Conservation (phyloP, 2,113 vertebrate species). For the Etheostoma spectabile region DNA sequence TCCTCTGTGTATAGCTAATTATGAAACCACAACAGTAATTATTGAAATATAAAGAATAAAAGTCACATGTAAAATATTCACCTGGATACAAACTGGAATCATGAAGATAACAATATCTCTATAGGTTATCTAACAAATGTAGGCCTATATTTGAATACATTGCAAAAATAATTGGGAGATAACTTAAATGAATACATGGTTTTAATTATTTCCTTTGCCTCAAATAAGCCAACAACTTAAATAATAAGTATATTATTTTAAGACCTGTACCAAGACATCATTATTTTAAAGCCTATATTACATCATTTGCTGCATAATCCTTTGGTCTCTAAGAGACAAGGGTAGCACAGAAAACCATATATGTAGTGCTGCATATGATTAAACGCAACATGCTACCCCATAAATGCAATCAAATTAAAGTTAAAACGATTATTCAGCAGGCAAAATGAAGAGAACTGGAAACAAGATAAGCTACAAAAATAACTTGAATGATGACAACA, state of each 20-base stretch:
- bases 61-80: background rate
- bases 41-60: constrained; percentile 5
- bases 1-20: no score
- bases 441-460: background rate
- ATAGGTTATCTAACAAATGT: background rate
- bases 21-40: background rate
- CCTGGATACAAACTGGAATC: background rate
- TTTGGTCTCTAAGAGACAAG: background rate
- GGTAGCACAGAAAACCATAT: background rate
- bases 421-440: no score
- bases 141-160: background rate
- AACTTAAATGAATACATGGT: no score
- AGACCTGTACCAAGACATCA: background rate
- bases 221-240: background rate
- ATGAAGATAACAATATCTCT: background rate
- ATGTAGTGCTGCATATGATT: background rate
- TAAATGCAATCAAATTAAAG: background rate
- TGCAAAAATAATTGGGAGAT: background rate
- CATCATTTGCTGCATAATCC: background rate
- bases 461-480: background rate
- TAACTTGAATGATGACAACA: background rate
- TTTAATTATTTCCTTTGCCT: background rate
- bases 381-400: background rate
- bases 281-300: background rate
- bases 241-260: background rate